Evolutionary conservation across 2,113 vertebrate species (phyloP).

Genomic region (Prinia subflava): DNA sequence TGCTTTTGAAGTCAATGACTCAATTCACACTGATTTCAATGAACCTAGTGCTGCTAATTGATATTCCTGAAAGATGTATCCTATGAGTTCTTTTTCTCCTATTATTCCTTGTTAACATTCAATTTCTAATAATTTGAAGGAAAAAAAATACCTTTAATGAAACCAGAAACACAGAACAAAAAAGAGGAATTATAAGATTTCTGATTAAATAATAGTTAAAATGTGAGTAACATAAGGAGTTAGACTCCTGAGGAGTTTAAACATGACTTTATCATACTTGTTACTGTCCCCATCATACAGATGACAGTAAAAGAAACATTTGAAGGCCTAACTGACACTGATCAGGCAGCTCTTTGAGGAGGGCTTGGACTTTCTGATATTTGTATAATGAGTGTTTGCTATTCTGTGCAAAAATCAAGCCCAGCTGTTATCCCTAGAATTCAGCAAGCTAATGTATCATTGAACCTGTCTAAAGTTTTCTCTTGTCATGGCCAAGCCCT

Average conservation of each 20-base stretch:
- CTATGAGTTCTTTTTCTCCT: not conserved
- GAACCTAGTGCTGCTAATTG: not conserved
- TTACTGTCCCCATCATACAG: not conserved
- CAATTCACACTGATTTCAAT: not conserved
- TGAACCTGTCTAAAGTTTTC: not conserved
- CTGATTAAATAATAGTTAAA: not conserved
- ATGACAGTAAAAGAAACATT: not conserved
- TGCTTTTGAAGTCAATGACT: not conserved
- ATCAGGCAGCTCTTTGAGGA: not conserved
- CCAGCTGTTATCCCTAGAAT: not conserved
- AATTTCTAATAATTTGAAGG: not conserved
- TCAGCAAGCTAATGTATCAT: not conserved
- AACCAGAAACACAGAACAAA: not conserved
- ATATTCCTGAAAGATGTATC: not conserved
- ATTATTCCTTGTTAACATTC: not conserved
- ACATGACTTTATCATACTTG: not conserved
- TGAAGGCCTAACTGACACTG: not conserved
- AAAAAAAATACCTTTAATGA: not conserved
- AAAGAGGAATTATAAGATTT: not conserved
- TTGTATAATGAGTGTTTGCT: not conserved
- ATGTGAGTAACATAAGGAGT: not conserved
- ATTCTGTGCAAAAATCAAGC: not conserved
- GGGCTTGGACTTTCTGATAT: not conserved
- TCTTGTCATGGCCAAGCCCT: not conserved
- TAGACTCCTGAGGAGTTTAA: not conserved